phyloP scores from a whole-genome alignment of 2,797 vertebrate species.

The Etheostoma perlongum region DNA sequence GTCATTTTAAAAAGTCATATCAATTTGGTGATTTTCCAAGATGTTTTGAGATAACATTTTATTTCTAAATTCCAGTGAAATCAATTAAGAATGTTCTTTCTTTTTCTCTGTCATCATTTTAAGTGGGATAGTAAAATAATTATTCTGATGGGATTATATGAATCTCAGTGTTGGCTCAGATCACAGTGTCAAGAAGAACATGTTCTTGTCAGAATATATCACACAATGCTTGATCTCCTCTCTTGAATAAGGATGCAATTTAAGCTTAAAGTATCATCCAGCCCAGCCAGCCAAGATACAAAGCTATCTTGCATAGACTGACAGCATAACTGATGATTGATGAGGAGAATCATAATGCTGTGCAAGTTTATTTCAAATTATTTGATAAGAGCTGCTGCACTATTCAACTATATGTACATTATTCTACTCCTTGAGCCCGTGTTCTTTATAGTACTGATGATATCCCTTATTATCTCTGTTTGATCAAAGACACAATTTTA shows the following conservation, averaged over 20 bases:
- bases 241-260: constrained; percentile 23
- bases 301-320: constrained; percentile 19
- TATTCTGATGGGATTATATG: background rate
- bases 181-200: constrained; percentile 5
- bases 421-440: constrained; percentile 38
- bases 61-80: background rate
- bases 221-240: constrained; percentile 1
- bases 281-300: constrained; percentile 8
- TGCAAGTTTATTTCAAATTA: constrained; percentile 67
- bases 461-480: constrained; percentile 38
- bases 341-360: constrained; percentile 49
- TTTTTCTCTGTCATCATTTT: background rate
- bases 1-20: background rate
- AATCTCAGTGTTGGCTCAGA: background rate
- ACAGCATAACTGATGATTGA: constrained; percentile 68
- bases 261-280: constrained; percentile 7
- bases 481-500: constrained; percentile 49
- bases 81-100: background rate
- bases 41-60: background rate
- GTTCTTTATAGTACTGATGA: constrained; percentile 46
- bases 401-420: constrained; percentile 56
- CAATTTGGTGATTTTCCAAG: background rate
- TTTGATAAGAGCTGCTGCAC: constrained; percentile 72
- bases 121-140: background rate
- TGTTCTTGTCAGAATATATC: constrained; percentile 12